phyloP scores from a whole-genome alignment of 2,888 invertebrate genomes.

The Eretmocerus hayati region DNA sequence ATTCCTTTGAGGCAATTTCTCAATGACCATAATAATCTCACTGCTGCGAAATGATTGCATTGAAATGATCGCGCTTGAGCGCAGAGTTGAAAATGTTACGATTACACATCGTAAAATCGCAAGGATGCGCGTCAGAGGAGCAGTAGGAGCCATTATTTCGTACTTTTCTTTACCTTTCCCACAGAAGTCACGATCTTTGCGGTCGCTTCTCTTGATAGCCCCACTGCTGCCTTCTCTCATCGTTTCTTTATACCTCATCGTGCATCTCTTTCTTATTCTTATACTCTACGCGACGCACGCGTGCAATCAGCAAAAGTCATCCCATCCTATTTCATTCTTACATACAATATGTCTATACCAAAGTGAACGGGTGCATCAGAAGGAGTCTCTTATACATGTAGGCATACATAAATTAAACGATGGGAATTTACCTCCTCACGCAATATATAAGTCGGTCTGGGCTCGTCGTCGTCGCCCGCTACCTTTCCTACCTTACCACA shows the following conservation, averaged over 20 bases:
- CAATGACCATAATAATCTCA: constrained; percentile 17
- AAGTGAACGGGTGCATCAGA: background rate
- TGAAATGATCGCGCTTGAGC: constrained; percentile 15
- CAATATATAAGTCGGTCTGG: constrained; percentile 14
- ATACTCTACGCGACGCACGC: background rate
- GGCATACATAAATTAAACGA: constrained; percentile 39
- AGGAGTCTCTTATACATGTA: no score
- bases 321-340: no score
- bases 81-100: constrained; percentile 19
- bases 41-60: constrained; percentile 19
- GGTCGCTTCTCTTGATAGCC: constrained; percentile 46
- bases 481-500: no score
- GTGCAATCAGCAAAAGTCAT: background rate
- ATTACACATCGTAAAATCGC: constrained; percentile 24
- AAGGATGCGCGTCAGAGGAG: constrained; percentile 14
- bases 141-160: constrained; percentile 30
- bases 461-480: constrained; percentile 4
- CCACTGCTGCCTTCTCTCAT: constrained; percentile 24
- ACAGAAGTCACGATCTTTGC: constrained; percentile 47
- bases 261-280: background rate
- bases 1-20: constrained; percentile 13
- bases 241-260: no score
- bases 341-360: no score
- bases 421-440: constrained; percentile 33
- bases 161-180: constrained; percentile 44